Evolutionary conservation across 1,140 invertebrate genomes (phyloP), one percentile per base, ranked within the genome.

Genomic region (Brachionus asplanchnoidis): DNA sequence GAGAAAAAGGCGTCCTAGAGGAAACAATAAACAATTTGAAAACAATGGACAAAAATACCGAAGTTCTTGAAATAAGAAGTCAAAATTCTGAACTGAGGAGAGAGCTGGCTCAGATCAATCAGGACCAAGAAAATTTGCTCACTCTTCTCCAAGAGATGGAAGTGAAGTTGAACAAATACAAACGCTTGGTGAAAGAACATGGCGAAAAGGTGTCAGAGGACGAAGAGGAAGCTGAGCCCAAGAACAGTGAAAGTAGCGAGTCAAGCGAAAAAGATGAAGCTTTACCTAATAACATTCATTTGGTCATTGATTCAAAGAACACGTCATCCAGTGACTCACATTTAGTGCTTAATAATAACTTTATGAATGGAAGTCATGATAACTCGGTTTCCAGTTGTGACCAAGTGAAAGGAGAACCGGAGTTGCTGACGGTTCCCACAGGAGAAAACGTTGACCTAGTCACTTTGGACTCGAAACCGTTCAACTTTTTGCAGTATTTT

Each of bases 81-180:
- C 87, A 89, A 80, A 88, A 88, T 85, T 73, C 46, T 23, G 83
- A 85, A 28, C 42, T 90, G 9, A 85, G 88, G 66, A 88, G 89
- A 0, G 93, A 95, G 85, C 87, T 95, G 84, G 92, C 93, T 36
- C 92, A 91, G 85, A 88, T 95, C 56, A 93, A 92, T 87, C 95
- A 94, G 88, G 95, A 97, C 88, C 95, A 97, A 88, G 95, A 97
- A 86, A 94, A 97, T 90, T 89, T 97, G 85, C 89, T 97, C 20
- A 93, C 94, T 87, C 89, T 97, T 75, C 90, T 98, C 46, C 93
- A 93, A 2, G 94, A 97, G 88, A 94, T 95, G 90, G 94, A 95
- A 87, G 88, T 90, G 2, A 94, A 94, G 91, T 89, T 95, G 80
- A 91, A 90, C 73, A 88, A 92, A 23, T 95, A 94, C 87, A 94